Conservation (phyloP, 1,140 invertebrate species). For the Ceratina calcarata region DNA sequence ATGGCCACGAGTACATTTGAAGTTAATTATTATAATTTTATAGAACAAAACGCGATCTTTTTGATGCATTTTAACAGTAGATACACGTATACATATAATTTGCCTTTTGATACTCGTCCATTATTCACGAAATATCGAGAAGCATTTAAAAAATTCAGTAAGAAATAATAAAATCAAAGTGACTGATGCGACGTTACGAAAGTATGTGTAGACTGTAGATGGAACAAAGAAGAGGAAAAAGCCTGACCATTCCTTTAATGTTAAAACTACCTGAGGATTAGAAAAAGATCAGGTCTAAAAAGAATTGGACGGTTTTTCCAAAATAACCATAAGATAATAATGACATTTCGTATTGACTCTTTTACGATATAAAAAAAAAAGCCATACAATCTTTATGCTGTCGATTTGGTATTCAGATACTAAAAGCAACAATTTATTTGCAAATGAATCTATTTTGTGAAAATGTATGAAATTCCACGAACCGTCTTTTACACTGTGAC, state of each 20-base stretch:
- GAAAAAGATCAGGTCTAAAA: background rate
- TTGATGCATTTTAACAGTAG: background rate
- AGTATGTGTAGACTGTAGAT: background rate
- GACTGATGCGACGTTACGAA: background rate
- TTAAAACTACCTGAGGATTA: background rate
- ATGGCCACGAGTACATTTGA: background rate
- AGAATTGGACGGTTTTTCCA: background rate
- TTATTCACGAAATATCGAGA: background rate
- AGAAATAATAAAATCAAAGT: background rate
- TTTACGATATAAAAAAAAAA: background rate
- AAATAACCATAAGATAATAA: too few species aligned
- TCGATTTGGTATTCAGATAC: background rate
- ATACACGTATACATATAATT: background rate
- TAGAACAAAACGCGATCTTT: background rate
- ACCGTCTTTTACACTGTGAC: too few species aligned
- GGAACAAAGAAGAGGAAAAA: background rate
- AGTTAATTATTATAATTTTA: background rate
- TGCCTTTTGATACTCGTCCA: conserved; percentile 20
- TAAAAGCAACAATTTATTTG: background rate
- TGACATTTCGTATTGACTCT: too few species aligned
- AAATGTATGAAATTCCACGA: background rate
- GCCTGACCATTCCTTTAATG: conserved; percentile 12
- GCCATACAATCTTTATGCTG: background rate
- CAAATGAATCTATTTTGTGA: background rate
- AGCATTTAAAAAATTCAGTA: background rate